Evolutionary conservation across 1,140 invertebrate species (phyloP), one percentile per base, ranked within the genome.

Genomic region (Mizuhopecten yessoensis): DNA sequence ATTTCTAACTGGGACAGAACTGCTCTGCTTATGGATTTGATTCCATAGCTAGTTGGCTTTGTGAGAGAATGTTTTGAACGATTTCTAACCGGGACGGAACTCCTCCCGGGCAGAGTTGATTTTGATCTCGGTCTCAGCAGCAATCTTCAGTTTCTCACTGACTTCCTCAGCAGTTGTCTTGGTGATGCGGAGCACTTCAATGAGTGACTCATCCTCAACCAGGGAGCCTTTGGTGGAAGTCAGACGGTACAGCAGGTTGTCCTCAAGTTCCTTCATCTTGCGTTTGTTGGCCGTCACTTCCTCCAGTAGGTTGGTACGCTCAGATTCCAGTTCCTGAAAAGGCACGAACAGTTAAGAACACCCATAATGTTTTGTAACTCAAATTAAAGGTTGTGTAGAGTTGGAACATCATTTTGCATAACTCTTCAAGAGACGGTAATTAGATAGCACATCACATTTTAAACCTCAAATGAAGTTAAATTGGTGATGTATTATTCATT

Each of bases 141-240:
- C 98, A 87, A 99, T 98, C 95, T 98, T 97, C 0, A 99, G 97
- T 96, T 99, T 99, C 95, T 99, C 98, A 95, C 98, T 99, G 0
- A 99, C 99, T 95, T 99, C 99, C 96, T 99, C 98, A 0, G 99
- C 98, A 0, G 99, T 99, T 9, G 97, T 97, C 97, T 99, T 99
- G 0, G 99, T 99, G 93, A 98, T 98, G 94, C 98, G 98, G 23
- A 99, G 97, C 9, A 99, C 99, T 95, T 98, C 97, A 95, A 99
- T 99, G 0, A 99, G 97, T 33, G 98, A 98, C 97, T 99, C 99
- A 95, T 99, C 99, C 94, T 99, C 99, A 0, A 99, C 99, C 45
- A 99, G 96, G 0, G 99, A 99, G 17, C 99, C 99, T 97, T 99
- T 97, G 0, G 98, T 99, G 0, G 98, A 99, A 87, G 98, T 99